Conservation (phyloP, 2,113 vertebrate species). For the rabbit (Oryctolagus cuniculus) region mOryCun1.1 NC_091447.1:19418001-19418500, state of each 20-base stretch:
- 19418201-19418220: slow-evolving; percentile 80
- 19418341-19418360: not conserved
- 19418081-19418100: slow-evolving; percentile 47
- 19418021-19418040: not conserved
- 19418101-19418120: slow-evolving; percentile 10
- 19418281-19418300: too few relatives aligned
- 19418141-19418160: slow-evolving; percentile 73
- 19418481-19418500: not conserved
- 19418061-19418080: slow-evolving; percentile 38
- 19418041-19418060: not conserved
- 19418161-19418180: slow-evolving; percentile 77
- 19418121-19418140: slow-evolving; percentile 31
- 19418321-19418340: too few relatives aligned
- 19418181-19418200: not conserved
- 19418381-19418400: not conserved
- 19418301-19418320: not conserved
- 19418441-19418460: not conserved
- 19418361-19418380: not conserved
- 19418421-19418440: not conserved
- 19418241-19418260: too few relatives aligned
- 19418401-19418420: not conserved
- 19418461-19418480: not conserved
- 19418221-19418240: slow-evolving; percentile 62
- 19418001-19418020: not conserved
- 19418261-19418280: too few relatives aligned